Evolutionary conservation across 2,113 vertebrate genomes (phyloP).

Genomic region (Calidris pugnax): DNA sequence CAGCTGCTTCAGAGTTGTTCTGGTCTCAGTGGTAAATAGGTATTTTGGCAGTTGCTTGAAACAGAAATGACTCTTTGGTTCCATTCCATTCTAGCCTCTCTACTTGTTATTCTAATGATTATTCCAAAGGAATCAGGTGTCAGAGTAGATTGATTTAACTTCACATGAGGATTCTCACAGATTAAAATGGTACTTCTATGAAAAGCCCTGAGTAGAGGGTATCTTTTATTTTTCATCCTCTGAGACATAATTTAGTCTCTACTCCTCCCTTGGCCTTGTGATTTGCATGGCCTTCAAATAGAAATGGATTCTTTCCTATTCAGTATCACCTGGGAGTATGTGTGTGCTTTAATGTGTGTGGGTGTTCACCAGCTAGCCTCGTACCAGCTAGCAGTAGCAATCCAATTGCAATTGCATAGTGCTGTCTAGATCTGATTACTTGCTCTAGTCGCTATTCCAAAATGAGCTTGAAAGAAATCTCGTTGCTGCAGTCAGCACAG

Average conservation of each 20-base stretch:
- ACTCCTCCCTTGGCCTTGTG: neutral
- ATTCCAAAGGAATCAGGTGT: slow-evolving; percentile 18
- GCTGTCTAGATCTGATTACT: neutral
- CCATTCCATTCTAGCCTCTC: slow-evolving; percentile 1
- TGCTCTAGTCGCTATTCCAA: neutral
- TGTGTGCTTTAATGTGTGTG: neutral
- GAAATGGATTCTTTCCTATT: neutral
- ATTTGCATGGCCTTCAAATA: neutral
- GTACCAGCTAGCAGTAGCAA: neutral
- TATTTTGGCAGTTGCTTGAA: slow-evolving; percentile 53
- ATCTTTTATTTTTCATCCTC: neutral
- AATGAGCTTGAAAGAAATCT: neutral
- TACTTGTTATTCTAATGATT: slow-evolving; percentile 18
- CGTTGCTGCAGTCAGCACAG: neutral
- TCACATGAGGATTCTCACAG: neutral
- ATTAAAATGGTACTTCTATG: neutral
- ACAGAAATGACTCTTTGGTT: slow-evolving; percentile 53
- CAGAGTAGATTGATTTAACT: neutral
- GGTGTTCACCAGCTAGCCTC: neutral
- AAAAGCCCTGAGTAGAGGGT: neutral
- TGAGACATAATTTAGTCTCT: neutral
- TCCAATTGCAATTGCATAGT: neutral
- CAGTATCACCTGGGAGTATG: neutral
- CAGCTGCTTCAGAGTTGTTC: slow-evolving; percentile 67
- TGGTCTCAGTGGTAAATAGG: slow-evolving; percentile 62